Percentiles rank a stretch among this genome's conserved stretches.
These are phyloP conservation scores for Tursiops truncatus DNA, from an alignment of 2,113 vertebrate species.

Conservation along the genomic window DNA sequence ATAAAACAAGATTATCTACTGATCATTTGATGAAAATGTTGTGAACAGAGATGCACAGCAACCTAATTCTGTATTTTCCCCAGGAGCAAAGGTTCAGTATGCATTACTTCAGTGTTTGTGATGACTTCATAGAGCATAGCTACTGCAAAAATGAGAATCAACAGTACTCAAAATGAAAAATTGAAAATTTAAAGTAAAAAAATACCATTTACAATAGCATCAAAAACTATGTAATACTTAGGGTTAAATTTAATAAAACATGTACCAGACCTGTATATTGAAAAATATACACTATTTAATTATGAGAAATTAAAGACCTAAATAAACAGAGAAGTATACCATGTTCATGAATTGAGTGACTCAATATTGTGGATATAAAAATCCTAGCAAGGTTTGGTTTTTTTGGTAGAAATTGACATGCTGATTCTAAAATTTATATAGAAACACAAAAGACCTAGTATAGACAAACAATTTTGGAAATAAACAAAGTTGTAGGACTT, in stretches of 20 bases:
- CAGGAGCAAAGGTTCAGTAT: not conserved
- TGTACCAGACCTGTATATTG: not conserved
- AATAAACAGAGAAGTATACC: not conserved
- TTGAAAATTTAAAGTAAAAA: not conserved
- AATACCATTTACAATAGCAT: not conserved
- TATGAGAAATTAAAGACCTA: conserved; percentile 10
- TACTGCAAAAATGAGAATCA: not conserved
- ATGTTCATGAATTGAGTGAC: not conserved
- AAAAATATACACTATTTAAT: not conserved
- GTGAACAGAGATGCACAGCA: not conserved
- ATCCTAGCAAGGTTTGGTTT: not conserved
- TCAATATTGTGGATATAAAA: conserved; percentile 12
- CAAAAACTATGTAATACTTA: not conserved
- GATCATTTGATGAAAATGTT: not conserved
- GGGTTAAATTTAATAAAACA: not conserved
- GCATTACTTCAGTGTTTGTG: not conserved
- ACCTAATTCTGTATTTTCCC: not conserved
- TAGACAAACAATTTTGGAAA: not conserved
- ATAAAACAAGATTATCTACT: not conserved
- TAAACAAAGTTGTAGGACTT: not conserved
- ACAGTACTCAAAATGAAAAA: not conserved
- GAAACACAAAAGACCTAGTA: not conserved
- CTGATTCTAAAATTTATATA: not conserved
- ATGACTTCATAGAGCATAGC: not conserved
- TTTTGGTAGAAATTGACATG: not conserved